phyloP scores from a whole-genome alignment of 2,888 invertebrate species.

The Thereva unica region DNA sequence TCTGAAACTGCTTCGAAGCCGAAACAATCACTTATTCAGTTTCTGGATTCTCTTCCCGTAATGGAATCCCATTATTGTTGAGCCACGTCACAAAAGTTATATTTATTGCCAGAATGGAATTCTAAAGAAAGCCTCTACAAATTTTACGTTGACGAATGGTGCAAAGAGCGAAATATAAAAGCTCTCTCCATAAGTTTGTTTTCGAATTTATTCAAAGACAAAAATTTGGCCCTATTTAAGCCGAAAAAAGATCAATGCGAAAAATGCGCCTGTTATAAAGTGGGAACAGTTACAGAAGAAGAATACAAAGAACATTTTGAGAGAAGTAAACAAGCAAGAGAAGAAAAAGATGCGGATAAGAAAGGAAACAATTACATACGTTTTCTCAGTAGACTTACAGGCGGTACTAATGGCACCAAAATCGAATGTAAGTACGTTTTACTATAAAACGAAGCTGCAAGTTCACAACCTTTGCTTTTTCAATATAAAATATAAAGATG shows the following conservation, averaged over 20 bases:
- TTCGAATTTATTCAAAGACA: not conserved
- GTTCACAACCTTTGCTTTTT: too few species aligned
- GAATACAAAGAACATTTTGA: too few species aligned
- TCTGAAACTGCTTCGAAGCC: slow-evolving; percentile 7
- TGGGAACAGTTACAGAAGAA: slow-evolving; percentile 28
- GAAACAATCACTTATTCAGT: slow-evolving; percentile 24
- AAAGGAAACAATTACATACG: too few species aligned
- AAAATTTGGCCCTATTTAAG: not conserved
- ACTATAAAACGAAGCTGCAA: too few species aligned
- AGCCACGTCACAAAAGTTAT: not conserved
- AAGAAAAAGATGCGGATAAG: too few species aligned
- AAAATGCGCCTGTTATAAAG: slow-evolving; percentile 7
- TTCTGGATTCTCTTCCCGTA: slow-evolving; percentile 34
- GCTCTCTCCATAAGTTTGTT: slow-evolving; percentile 7
- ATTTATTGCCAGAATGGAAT: slow-evolving; percentile 10
- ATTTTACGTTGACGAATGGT: slow-evolving; percentile 9
- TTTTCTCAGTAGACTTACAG: too few species aligned
- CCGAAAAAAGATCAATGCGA: too few species aligned
- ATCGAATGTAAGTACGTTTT: too few species aligned
- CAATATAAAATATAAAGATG: too few species aligned
- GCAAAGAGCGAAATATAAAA: too few species aligned
- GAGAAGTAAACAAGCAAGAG: too few species aligned
- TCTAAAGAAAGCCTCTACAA: slow-evolving; percentile 23
- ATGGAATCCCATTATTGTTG: slow-evolving; percentile 24
- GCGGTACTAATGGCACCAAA: too few species aligned